Evolutionary conservation across 2,888 invertebrate species (phyloP).

Genomic region (Muscina levida): DNA sequence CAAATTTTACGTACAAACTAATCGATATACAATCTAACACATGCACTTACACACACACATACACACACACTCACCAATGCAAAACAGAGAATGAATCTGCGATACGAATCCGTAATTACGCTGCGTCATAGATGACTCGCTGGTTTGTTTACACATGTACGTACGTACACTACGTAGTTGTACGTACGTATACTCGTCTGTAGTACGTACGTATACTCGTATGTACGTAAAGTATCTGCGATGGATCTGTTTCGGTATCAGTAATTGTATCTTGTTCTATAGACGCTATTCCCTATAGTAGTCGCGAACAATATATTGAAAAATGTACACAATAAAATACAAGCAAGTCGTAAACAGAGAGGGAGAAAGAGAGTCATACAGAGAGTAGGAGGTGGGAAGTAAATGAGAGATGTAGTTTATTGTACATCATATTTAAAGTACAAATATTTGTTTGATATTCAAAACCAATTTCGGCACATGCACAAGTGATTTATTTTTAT

Average conservation of each 20-base stretch:
- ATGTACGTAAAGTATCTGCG: constrained; percentile 19
- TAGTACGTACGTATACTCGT: background rate
- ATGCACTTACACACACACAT: background rate
- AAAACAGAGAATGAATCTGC: no score
- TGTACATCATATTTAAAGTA: no score
- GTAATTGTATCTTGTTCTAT: background rate
- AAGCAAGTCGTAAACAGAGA: no score
- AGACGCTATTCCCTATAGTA: no score
- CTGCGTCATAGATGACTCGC: constrained; percentile 56
- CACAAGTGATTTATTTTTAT: no score
- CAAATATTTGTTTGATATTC: no score
- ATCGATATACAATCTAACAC: background rate
- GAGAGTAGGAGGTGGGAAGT: no score
- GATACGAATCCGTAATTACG: constrained; percentile 37
- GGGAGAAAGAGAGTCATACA: no score
- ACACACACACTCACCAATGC: background rate
- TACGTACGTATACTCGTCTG: background rate
- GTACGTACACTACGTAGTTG: background rate
- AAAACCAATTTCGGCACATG: no score
- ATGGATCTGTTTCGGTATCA: background rate
- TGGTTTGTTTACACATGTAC: constrained; percentile 5
- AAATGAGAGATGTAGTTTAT: no score
- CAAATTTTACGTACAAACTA: no score
- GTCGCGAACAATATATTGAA: background rate
- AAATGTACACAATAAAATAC: background rate